Percentiles rank a stretch among this genome's conserved stretches.
These are phyloP conservation scores for Eurosta solidaginis DNA, from an alignment of 1,140 invertebrate genomes.

Conservation along the genomic window DNA sequence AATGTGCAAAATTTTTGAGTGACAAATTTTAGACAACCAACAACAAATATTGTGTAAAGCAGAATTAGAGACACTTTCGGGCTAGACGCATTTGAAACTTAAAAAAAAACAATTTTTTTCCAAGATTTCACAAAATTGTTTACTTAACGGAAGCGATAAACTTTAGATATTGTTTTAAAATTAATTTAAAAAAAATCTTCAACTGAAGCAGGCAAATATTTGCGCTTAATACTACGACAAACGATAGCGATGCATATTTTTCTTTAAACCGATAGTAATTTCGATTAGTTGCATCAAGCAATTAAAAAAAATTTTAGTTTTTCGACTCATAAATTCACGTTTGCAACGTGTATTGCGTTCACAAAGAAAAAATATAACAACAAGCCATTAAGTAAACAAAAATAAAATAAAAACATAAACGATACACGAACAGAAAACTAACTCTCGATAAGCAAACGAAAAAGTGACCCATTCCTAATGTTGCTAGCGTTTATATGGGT, in stretches of 20 bases:
- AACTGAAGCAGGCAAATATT: no score
- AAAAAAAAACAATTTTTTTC: no score
- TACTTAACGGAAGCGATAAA: no score
- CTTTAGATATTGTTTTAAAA: no score
- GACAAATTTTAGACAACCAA: not conserved
- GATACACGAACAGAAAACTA: not conserved
- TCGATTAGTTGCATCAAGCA: not conserved
- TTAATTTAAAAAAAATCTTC: no score
- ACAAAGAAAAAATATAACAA: no score
- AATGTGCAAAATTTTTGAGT: not conserved
- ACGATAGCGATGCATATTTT: not conserved
- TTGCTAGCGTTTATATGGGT: not conserved
- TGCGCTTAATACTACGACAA: no score
- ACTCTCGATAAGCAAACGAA: not conserved
- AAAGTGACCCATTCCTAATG: no score
- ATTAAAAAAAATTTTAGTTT: constrained; percentile 1
- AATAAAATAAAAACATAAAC: not conserved
- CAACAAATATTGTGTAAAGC: not conserved
- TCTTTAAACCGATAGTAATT: not conserved
- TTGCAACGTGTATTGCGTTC: constrained; percentile 11
- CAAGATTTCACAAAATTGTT: no score
- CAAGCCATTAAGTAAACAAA: no score
- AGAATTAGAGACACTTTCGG: not conserved
- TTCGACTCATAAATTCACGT: not conserved
- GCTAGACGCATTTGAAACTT: not conserved